Evolutionary conservation across 2,113 vertebrate genomes (phyloP).

Genomic region (Ranitomeya imitator): DNA sequence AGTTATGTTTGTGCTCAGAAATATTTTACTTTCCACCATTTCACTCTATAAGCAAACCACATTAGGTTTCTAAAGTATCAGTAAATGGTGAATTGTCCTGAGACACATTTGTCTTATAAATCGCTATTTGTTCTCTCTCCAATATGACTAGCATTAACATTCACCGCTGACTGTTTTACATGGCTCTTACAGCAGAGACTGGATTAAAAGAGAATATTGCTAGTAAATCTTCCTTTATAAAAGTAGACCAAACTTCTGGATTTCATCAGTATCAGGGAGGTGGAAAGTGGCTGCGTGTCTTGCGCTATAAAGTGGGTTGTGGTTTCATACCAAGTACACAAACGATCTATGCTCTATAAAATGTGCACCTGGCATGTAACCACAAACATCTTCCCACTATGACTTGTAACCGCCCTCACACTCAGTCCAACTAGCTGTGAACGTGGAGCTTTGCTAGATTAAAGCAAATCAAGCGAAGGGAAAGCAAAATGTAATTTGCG

Average conservation of each 20-base stretch:
- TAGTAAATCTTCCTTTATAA: conserved; percentile 30
- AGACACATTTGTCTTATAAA: conserved; percentile 19
- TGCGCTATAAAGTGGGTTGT: conserved; percentile 38
- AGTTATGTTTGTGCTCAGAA: background rate
- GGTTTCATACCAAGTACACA: conserved; percentile 43
- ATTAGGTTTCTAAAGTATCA: background rate
- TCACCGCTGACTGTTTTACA: conserved; percentile 39
- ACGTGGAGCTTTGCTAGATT: conserved; percentile 27
- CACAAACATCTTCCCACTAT: conserved; percentile 47
- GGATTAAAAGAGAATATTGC: conserved; percentile 36
- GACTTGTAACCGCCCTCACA: conserved; percentile 40
- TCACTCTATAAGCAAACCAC: background rate
- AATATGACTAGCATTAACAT: conserved; percentile 18
- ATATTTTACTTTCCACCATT: background rate
- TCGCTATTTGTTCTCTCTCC: conserved; percentile 14
- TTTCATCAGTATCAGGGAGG: conserved; percentile 43
- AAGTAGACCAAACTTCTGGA: conserved; percentile 48
- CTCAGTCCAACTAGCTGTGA: conserved; percentile 16
- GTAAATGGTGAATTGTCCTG: background rate
- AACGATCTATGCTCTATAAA: conserved; percentile 44
- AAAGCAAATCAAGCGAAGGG: conserved; percentile 18
- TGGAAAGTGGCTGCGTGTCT: conserved; percentile 50
- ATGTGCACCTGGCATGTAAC: conserved; percentile 50
- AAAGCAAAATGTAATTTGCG: conserved; percentile 6
- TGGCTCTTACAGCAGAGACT: conserved; percentile 32